Evolutionary conservation across 2,888 invertebrate species (phyloP), one percentile per base, ranked within the genome.

Genomic region (Ormyrus pomaceus): DNA sequence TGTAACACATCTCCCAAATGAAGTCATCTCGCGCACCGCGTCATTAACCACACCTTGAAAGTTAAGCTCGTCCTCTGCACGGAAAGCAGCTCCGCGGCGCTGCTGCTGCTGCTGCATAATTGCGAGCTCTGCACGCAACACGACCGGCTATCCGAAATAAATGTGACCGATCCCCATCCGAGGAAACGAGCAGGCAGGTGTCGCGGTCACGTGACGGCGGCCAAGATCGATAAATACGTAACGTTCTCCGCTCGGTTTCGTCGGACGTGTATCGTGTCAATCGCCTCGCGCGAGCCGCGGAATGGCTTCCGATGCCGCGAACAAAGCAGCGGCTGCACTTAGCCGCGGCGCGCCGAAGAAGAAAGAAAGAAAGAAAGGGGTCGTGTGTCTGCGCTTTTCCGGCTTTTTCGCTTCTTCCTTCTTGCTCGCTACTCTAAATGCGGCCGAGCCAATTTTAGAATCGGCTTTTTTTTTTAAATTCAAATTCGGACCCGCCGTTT

Each of bases 361-460:
- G 34, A 34, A 34, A 34, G 34, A 34, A 34, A 34, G 1, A 34
- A 34, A 34, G 34, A 34, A 65, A 66, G 53, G 34, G 53, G 34
- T 34, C n/a, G 53, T n/a, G 11, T 5, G 10, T 34, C 34, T 4
- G 59, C 19, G 19, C 62, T 62, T 62, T 62, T 62, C 59, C 59
- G 13, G 65, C 50, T 13, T 13, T 34, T 11, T 19, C 19, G 11
- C 50, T 65, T 50, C 50, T 50, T 19, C 46, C 46, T 45, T 46
- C 9, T 10, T n/a, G 13, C 9, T 34, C 53, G n/a, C 6, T 53
- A 7, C 45, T 62, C 10, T 19, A 19, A 62, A 10, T 66, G 53
- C 51, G 51, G 13, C 53, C 51, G 66, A 53, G 66, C 66, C 66
- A 53, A 66, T 66, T 66, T 66, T 51, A 53, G 66, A 53, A 53